These are phyloP conservation scores for Turritopsis rubra DNA, from an alignment of 30 jellyfish, hydroid and myxozoan species.

Conservation along the genomic window DNA sequence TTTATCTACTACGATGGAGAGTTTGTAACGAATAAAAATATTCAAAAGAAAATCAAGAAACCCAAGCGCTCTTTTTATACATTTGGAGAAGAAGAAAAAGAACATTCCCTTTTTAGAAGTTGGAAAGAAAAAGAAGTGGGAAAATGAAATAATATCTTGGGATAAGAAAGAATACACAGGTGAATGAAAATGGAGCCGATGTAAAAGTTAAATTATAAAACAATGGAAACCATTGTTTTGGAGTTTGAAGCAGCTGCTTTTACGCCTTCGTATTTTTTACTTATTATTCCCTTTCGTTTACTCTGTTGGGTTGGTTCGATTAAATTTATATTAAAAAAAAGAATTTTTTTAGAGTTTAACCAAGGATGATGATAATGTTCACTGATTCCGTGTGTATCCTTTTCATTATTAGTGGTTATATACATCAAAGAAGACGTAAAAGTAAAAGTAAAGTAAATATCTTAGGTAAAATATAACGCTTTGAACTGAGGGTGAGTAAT, in stretches of 20 bases:
- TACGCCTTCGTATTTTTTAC: not conserved
- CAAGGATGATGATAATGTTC: not conserved
- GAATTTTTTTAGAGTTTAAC: not conserved
- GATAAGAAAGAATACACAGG: not conserved
- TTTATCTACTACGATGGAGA: not conserved
- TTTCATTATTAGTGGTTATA: not conserved
- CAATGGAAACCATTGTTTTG: not conserved
- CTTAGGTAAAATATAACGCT: no score
- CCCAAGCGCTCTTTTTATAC: not conserved
- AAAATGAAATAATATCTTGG: no score
- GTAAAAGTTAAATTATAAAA: not conserved
- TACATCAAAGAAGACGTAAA: no score
- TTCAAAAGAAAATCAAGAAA: not conserved
- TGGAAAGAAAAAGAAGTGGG: not conserved
- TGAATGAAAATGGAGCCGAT: not conserved
- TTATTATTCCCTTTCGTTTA: not conserved
- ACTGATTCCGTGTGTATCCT: not conserved
- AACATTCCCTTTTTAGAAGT: not conserved
- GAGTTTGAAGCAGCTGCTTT: not conserved
- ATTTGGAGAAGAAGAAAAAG: not conserved
- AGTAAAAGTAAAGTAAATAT: no score
- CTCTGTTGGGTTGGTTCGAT: not conserved
- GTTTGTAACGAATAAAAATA: not conserved
- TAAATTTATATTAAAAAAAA: no score
- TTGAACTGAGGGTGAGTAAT: no score